Evolutionary conservation across 2,113 vertebrate species (phyloP).

Genomic region (Aptenodytes forsteri): DNA sequence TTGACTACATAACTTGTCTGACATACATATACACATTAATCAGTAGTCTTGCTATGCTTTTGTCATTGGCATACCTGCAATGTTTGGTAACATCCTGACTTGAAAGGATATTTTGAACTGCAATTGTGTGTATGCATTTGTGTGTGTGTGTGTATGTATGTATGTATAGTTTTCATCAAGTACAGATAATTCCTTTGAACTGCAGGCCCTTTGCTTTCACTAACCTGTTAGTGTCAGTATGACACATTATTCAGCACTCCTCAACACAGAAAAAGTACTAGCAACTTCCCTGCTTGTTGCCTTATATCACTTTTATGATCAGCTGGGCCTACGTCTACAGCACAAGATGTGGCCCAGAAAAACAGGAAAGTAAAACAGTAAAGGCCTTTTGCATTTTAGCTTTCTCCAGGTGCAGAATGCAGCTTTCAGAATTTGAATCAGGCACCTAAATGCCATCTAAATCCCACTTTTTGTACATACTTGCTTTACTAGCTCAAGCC

Average conservation of each 20-base stretch:
- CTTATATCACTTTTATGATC: neutral
- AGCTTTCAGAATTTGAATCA: neutral
- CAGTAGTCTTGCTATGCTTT: neutral
- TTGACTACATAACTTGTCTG: slow-evolving; percentile 35
- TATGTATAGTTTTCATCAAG: neutral
- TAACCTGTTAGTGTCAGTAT: neutral
- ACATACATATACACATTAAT: neutral
- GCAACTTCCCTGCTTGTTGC: neutral
- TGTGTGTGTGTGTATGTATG: neutral
- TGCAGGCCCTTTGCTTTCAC: neutral
- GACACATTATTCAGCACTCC: neutral
- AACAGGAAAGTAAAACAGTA: neutral
- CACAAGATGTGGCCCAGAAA: neutral
- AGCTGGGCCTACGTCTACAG: neutral
- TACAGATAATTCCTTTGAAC: neutral
- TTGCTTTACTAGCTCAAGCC: neutral
- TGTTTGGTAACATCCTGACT: neutral
- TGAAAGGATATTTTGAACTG: neutral
- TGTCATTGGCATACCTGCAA: neutral
- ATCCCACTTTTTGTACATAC: neutral
- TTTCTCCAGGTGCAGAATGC: neutral
- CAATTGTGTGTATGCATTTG: neutral
- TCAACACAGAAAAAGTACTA: neutral
- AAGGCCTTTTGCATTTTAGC: neutral
- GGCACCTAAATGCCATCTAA: neutral